A percentile compares a stretch with the other conserved stretches of the same genome.
These are phyloP conservation scores for Oreohelix idahoensis DNA, from an alignment of 1,140 invertebrate species.

Conservation along the genomic window DNA sequence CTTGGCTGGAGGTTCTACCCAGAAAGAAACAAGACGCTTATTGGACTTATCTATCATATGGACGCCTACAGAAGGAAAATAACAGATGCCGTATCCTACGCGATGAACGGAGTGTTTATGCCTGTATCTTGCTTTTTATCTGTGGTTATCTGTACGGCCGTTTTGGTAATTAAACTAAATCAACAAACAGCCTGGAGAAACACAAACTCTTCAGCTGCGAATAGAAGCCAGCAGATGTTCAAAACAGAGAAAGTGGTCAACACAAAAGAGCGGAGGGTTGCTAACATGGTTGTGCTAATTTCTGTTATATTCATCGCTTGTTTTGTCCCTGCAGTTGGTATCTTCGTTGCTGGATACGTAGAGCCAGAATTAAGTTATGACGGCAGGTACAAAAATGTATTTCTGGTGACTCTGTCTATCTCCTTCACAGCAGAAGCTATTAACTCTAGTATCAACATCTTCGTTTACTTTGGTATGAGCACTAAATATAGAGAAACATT, in stretches of 20 bases:
- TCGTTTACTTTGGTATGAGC: not conserved
- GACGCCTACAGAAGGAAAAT: not conserved
- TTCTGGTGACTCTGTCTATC: not conserved
- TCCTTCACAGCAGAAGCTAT: not conserved
- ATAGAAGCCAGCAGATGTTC: no score
- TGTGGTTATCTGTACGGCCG: not conserved
- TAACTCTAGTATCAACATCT: not conserved
- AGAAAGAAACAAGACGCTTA: not conserved
- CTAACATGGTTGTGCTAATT: not conserved
- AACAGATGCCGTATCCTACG: not conserved
- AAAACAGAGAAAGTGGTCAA: not conserved
- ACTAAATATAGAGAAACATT: not conserved
- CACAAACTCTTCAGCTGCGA: no score
- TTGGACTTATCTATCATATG: not conserved
- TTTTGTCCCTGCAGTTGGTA: not conserved
- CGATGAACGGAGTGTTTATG: conserved; percentile 1
- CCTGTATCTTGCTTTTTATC: not conserved
- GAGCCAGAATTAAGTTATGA: not conserved
- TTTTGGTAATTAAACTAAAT: conserved; percentile 1
- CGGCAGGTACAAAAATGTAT: not conserved
- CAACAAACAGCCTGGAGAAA: conserved; percentile 10
- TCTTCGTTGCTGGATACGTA: not conserved
- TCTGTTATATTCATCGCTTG: not conserved
- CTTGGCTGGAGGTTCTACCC: not conserved
- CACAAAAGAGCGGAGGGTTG: not conserved